Conservation (phyloP, 1,140 invertebrate species). For the Oreohelix idahoensis region DNA sequence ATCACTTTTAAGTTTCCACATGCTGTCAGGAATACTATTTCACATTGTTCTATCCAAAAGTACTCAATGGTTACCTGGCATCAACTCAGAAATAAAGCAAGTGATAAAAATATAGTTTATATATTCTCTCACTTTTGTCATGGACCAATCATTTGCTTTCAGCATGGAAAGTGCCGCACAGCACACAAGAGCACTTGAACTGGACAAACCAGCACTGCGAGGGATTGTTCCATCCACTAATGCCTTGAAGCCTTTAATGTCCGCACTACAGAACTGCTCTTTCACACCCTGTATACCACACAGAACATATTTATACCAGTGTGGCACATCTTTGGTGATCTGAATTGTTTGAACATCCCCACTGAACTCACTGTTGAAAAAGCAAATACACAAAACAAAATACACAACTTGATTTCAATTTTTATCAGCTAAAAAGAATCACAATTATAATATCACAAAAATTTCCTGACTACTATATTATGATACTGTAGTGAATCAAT, state of each 20-base stretch:
- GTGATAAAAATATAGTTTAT: neutral
- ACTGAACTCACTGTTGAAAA: slow-evolving; percentile 59
- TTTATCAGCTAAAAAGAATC: too few species aligned
- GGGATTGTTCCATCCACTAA: slow-evolving; percentile 90
- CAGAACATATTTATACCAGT: slow-evolving; percentile 95
- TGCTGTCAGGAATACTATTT: too few species aligned
- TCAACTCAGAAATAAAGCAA: neutral
- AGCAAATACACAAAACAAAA: neutral
- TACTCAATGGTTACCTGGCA: too few species aligned
- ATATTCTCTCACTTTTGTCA: slow-evolving; percentile 68
- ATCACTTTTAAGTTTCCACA: too few species aligned
- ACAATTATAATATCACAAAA: too few species aligned
- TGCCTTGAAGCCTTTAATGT: slow-evolving; percentile 79
- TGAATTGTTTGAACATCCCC: slow-evolving; percentile 71
- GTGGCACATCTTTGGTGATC: slow-evolving; percentile 75
- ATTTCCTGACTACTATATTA: too few species aligned
- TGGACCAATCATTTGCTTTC: slow-evolving; percentile 77
- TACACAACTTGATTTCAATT: too few species aligned
- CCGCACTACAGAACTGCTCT: slow-evolving; percentile 50
- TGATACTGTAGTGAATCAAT: too few species aligned
- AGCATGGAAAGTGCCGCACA: slow-evolving; percentile 88
- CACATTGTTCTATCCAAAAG: too few species aligned
- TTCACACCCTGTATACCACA: slow-evolving; percentile 90
- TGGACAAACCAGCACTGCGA: slow-evolving; percentile 92
- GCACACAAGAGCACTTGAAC: slow-evolving; percentile 96